Evolutionary conservation across 1,140 invertebrate genomes (phyloP).

Genomic region (Leptinotarsa lineolata): DNA sequence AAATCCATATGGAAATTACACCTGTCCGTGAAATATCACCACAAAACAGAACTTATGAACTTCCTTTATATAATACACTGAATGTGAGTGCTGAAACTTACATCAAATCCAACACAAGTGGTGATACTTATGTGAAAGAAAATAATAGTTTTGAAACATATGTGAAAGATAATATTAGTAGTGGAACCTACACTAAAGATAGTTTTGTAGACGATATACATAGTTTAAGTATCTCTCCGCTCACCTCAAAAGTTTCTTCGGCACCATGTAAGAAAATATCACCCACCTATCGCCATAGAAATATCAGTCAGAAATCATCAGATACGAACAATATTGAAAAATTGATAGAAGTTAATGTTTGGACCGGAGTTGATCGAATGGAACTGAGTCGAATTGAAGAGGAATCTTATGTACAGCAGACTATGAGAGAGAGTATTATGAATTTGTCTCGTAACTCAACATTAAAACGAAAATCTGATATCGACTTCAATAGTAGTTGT

Average conservation of each 20-base stretch:
- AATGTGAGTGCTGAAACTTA: conserved; percentile 39
- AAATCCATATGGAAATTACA: neutral
- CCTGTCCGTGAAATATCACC: neutral
- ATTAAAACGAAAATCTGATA: conserved; percentile 28
- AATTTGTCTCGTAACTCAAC: neutral
- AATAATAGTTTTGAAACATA: conserved; percentile 42
- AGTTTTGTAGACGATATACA: conserved; percentile 30
- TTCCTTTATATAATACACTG: neutral
- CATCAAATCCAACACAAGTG: conserved; percentile 36
- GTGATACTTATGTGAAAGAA: conserved; percentile 41
- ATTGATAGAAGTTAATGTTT: conserved; percentile 32
- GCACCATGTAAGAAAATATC: neutral
- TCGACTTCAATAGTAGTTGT: conserved; percentile 1
- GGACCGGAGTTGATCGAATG: conserved; percentile 21
- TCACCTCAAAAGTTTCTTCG: conserved; percentile 18
- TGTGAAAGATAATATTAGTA: conserved; percentile 37
- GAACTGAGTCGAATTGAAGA: conserved; percentile 19
- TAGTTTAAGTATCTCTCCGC: conserved; percentile 28
- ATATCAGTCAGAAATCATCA: neutral
- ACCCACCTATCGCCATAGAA: neutral
- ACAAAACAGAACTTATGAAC: conserved; percentile 17
- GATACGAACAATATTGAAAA: conserved; percentile 17
- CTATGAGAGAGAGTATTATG: neutral
- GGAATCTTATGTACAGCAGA: conserved; percentile 9
- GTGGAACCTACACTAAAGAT: conserved; percentile 41